Evolutionary conservation across 2,797 vertebrate species (phyloP).

Genomic region (Taeniopygia guttata): DNA sequence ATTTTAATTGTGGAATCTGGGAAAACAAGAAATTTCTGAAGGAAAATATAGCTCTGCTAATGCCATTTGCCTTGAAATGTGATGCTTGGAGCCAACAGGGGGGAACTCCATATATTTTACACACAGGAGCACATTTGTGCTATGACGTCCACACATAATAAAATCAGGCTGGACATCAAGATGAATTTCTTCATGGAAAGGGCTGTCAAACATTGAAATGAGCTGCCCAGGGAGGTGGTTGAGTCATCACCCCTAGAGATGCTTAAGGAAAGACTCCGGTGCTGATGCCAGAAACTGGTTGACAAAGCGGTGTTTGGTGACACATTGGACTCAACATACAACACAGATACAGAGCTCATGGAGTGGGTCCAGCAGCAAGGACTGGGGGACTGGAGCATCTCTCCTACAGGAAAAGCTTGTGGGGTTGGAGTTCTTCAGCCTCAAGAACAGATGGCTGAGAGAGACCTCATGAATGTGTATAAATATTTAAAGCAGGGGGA

Average conservation of each 20-base stretch:
- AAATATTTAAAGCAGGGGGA: rapidly evolving
- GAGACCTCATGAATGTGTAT: not conserved
- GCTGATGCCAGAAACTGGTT: not conserved
- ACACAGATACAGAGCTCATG: not conserved
- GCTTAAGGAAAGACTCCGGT: not conserved
- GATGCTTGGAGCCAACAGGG: not conserved
- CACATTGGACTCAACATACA: rapidly evolving
- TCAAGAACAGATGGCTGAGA: not conserved
- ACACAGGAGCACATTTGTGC: rapidly evolving
- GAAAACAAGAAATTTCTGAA: not conserved
- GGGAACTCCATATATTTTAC: not conserved
- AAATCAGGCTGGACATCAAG: not conserved
- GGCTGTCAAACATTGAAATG: not conserved
- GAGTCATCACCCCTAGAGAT: not conserved
- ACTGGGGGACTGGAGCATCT: not conserved
- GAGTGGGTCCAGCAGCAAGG: not conserved
- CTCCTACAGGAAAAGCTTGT: not conserved
- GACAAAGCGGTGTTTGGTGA: not conserved
- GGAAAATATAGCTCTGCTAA: no score
- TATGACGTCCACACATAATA: rapidly evolving
- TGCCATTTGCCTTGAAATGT: not conserved
- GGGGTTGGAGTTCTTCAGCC: not conserved
- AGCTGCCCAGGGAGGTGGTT: not conserved
- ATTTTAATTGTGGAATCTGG: not conserved
- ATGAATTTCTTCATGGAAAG: not conserved